Conservation (phyloP, 1,140 invertebrate species). For the Mizuhopecten yessoensis region DNA sequence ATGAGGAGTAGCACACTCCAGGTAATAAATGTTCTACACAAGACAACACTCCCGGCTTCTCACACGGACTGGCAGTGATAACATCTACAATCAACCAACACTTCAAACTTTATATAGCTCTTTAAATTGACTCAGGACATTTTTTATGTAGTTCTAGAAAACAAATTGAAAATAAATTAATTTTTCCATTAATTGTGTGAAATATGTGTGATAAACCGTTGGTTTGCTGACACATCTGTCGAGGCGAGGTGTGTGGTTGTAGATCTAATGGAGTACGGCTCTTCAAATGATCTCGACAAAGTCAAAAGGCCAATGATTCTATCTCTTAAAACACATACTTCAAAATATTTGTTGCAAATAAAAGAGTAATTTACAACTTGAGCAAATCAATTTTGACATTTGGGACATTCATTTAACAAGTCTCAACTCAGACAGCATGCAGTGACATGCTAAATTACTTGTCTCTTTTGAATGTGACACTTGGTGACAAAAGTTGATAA, state of each 20-base stretch:
- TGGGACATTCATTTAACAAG: neutral
- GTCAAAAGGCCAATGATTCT: neutral
- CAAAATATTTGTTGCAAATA: conserved; percentile 17
- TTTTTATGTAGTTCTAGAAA: neutral
- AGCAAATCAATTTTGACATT: neutral
- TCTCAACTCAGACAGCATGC: neutral
- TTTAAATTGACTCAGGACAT: neutral
- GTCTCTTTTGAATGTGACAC: neutral
- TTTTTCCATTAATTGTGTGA: conserved; percentile 10
- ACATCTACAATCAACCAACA: neutral
- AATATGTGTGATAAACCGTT: neutral
- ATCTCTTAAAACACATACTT: conserved; percentile 1
- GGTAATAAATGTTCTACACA: neutral
- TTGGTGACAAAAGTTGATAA: neutral
- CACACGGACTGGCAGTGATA: no score
- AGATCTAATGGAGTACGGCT: neutral
- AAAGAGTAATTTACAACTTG: neutral
- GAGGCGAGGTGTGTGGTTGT: neutral
- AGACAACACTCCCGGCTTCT: neutral
- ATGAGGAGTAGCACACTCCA: neutral
- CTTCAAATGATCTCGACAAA: neutral
- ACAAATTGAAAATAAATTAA: neutral
- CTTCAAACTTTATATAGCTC: neutral
- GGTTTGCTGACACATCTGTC: no score
- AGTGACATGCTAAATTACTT: neutral